Evolutionary conservation across 1,140 invertebrate genomes (phyloP), one percentile per base, ranked within the genome.

Genomic region (Mycetomoellerius zeteki): DNA sequence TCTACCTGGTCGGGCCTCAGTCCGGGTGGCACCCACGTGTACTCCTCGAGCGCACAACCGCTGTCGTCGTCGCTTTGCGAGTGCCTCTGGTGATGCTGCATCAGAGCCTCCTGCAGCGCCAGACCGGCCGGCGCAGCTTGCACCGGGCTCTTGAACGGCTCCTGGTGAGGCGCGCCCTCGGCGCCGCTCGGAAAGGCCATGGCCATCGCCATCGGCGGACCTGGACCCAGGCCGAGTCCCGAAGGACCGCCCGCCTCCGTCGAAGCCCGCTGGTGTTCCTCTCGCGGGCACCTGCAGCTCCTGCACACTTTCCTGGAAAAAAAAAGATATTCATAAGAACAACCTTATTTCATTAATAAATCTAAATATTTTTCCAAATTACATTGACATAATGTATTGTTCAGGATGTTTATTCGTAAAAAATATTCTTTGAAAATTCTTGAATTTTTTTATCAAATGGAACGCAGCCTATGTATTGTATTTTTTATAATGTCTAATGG

Each of bases 11-110:
- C 99, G 14, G 99, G 98, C 95, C 98, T 97, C 4, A 99, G 96
- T 85, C 99, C 99, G 4, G 98, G 98, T 56, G 99, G 99, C 65
- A 99, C 98, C 99, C 99, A 99, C 0, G 98, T 99, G 95, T 99
- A 99, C 94, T 99, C 99, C 93, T 99, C 99, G 65, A 99, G 96
- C 6, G 99, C 98, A 94, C 99, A 99, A 10, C 99, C 99, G 65
- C 98, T 99, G 95, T 99, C 99, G 93, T 99, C 99, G 95, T 99
- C 99, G 65, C 98, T 99, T 92, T 99, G 98, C 3, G 98, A 99
- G 93, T 99, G 98, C 56, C 98, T 95, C 92, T 98, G 98, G 87
- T 97, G 97, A 93, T 98, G 94, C 47, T 98, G 80, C 50, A 94
- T 90, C 81, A 94, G 94, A 60, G 94, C 94, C 85, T 95, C 95